phyloP scores from a whole-genome alignment of 2,797 vertebrate species.

The Chloroceryle inda region DNA sequence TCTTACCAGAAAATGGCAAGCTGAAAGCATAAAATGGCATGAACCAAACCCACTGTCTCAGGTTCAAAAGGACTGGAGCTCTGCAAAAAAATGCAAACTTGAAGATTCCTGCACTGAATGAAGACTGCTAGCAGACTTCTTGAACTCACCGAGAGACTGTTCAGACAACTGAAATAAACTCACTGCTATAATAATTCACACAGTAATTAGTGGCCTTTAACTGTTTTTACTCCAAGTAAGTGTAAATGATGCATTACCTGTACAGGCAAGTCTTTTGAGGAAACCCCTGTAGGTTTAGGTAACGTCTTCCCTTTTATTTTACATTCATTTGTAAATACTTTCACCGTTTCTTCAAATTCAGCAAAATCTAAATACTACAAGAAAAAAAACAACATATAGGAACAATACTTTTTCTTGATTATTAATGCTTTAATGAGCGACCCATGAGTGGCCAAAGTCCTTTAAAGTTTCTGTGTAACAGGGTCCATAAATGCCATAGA shows the following conservation, averaged over 20 bases:
- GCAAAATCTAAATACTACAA: constrained; percentile 91
- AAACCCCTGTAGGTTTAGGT: constrained; percentile 78
- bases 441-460: not conserved
- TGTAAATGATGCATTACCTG: constrained; percentile 82
- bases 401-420: not conserved
- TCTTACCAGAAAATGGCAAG: not conserved
- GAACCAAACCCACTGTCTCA: not conserved
- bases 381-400: not conserved
- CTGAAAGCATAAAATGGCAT: not conserved
- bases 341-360: constrained; percentile 90
- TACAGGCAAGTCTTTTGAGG: constrained; percentile 78
- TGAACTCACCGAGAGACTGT: not conserved
- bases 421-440: not conserved
- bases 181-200: not conserved
- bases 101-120: not conserved
- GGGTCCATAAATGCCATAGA: not conserved
- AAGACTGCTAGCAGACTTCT: not conserved
- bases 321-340: constrained; percentile 91
- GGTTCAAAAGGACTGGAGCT: not conserved
- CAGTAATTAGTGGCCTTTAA: not conserved
- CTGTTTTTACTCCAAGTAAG: not conserved
- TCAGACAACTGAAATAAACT: not conserved
- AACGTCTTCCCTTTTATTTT: constrained; percentile 90
- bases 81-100: not conserved
- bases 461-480: not conserved